Base-by-base conservation (phyloP, 2,797 vertebrate genomes). In the Sebastes oblongus region DNA sequence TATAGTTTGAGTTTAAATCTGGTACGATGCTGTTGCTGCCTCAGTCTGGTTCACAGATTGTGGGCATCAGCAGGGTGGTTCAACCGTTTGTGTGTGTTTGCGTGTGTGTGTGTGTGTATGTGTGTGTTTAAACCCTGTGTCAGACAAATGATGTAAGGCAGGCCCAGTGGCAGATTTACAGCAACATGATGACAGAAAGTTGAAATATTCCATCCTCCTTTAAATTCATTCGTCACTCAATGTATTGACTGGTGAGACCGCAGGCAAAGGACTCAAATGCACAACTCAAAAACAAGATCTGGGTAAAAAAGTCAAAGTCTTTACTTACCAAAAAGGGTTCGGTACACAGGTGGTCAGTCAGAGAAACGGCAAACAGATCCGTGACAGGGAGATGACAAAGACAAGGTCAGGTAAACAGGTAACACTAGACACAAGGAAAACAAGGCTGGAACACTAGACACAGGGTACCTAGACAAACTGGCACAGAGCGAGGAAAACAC, bases 111-210 rank as follows among this genome's bases (percentile, higher is more conserved):
- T 46, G 42, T 46, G 42, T 46, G 42, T 46, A 16, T 18, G 20
- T 52, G 50, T 79, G 46, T 65, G 70, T 64, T 20, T 39, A 25
- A 67, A 72, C 16, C 27, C 54, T 62, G 42, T 61, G 36, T n/a
- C 52, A 78, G 34, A 52, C 29, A 61, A n/a, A 50, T 39, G 64
- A 75, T 42, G 50, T 46, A 36, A 80, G 22, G 29, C 61, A 70
- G 61, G 50, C 65, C 72, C 65, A 6, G 30, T 74, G 72, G 66
- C 68, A 66, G 66, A 65, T 54, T 79, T 30, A 64, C 60, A n/a
- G 55, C 58, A 69, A 54, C 52, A 77, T 78, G 54, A 81, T 52
- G 77, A 78, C 78, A 86, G 61, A 62, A 77, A 74, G 56, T 25
- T 68, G 72, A 81, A 79, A 77, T 66, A 75, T 54, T 59, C 36